Conservation (phyloP, 2,113 vertebrate species). For the Bambusicola thoracicus region DNA sequence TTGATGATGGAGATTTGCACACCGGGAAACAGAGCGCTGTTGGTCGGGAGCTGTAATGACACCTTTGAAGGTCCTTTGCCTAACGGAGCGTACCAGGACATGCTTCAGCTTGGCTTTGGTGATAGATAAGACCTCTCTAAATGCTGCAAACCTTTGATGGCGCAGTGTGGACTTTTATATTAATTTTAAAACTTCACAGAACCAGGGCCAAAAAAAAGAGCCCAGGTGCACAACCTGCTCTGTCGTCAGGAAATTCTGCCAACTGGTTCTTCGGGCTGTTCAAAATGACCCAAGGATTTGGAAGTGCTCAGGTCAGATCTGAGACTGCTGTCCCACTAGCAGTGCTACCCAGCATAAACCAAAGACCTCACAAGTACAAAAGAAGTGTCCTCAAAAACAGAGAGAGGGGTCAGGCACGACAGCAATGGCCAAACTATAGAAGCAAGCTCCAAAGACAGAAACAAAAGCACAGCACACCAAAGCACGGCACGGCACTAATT, state of each 20-base stretch:
- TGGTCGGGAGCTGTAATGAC: neutral
- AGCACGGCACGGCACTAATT: neutral
- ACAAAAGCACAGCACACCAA: conserved; percentile 30
- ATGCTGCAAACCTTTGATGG: neutral
- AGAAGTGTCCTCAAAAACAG: neutral
- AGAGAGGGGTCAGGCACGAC: neutral
- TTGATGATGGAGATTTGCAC: neutral
- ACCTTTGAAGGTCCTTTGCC: neutral
- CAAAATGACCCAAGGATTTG: neutral
- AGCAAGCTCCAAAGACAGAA: conserved; percentile 30
- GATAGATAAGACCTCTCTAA: neutral
- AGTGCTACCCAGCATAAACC: neutral
- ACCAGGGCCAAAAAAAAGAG: neutral
- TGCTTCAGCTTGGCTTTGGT: neutral
- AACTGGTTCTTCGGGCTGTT: neutral
- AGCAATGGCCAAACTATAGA: neutral
- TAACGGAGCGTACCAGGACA: fast-evolving
- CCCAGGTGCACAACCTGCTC: neutral
- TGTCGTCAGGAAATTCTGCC: neutral
- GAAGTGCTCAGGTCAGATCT: neutral
- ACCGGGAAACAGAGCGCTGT: neutral
- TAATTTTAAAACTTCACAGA: neutral
- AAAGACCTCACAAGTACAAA: neutral
- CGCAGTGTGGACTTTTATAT: neutral
- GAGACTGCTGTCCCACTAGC: neutral